Evolutionary conservation across 2,797 vertebrate species (phyloP), one percentile per base, ranked within the genome.

Genomic region (Urocyon cinereoargenteus): DNA sequence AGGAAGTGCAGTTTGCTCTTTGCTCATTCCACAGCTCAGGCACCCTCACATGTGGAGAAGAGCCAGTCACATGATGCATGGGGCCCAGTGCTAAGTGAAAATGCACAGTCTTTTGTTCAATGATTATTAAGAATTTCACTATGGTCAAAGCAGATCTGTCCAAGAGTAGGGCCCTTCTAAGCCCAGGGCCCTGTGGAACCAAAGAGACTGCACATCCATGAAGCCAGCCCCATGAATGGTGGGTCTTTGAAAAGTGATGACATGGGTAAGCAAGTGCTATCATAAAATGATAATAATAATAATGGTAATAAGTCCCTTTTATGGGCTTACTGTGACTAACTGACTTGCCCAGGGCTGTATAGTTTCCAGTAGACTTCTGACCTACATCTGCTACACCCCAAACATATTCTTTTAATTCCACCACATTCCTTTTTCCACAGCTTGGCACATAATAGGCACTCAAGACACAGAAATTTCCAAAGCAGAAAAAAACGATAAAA

Each of bases 401-500:
- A 83, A 75, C 26, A 75, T n/a, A 61, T 5, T 68, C 34, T 84
- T 64, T 86, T 28, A 59, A 81, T 83, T 72, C 79, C 13, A 70
- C 24, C n/a, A 72, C 21, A 19, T 64, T 91, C n/a, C 16, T 8
- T 84, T 78, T 93, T 34, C 59, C 70, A 49, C 22, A 64, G 18
- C 19, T 84, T 92, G 75, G 62, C n/a, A 72, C 8, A 8, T 45
- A 73, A 59, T n/a, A 70, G 40, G n/a, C 49, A 70, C 68, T 73
- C 2, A 6, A 45, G 31, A 88, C 62, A 51, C 73, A 78, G 75
- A 79, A 57, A 70, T 92, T 93, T 83, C 53, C 51, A 95, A 79
- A 94, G 34, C 55, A 86, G 91, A 82, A 88, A 66, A 73, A 78
- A 53, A 40, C 21, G 62, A 96, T 70, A 89, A 68, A 93, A 70